Percentiles rank a stretch among this genome's conserved stretches.
These are phyloP conservation scores for Chionodraco myersi DNA, from an alignment of 2,113 vertebrate genomes.

Conservation along the genomic window DNA sequence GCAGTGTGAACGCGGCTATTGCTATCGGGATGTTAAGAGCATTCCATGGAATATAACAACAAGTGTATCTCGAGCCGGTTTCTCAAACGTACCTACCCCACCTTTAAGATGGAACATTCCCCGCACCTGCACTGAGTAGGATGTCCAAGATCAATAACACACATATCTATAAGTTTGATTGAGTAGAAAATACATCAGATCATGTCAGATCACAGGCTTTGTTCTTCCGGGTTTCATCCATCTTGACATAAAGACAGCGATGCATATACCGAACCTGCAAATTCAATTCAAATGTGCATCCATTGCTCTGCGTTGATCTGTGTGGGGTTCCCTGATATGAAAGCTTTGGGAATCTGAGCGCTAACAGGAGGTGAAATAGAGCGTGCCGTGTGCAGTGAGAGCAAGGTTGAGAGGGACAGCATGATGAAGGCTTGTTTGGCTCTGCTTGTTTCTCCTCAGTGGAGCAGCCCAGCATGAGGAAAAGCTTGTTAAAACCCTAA, in stretches of 20 bases:
- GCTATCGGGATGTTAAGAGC: too few relatives aligned
- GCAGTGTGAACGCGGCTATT: too few relatives aligned
- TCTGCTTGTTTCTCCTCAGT: slow-evolving; percentile 66
- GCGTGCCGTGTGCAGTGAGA: slow-evolving; percentile 36
- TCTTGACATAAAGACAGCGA: neutral
- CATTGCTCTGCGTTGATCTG: neutral
- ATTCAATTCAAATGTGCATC: neutral
- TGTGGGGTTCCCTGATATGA: neutral
- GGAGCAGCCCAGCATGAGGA: slow-evolving; percentile 81
- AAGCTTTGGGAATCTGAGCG: slow-evolving; percentile 13
- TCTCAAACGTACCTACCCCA: too few relatives aligned
- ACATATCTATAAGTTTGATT: neutral
- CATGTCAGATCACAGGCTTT: neutral
- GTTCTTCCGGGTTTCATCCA: neutral
- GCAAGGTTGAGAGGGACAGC: slow-evolving; percentile 51
- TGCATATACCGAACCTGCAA: neutral
- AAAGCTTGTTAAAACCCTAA: slow-evolving; percentile 86
- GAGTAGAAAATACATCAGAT: neutral
- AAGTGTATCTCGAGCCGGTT: too few relatives aligned
- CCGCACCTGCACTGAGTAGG: neutral
- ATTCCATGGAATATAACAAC: too few relatives aligned
- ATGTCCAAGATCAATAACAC: neutral
- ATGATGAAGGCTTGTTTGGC: slow-evolving; percentile 67
- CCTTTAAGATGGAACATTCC: neutral
- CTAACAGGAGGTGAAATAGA: slow-evolving; percentile 38